Conservation (phyloP, 2,888 invertebrate species). For the Drosophila anomalata region DNA sequence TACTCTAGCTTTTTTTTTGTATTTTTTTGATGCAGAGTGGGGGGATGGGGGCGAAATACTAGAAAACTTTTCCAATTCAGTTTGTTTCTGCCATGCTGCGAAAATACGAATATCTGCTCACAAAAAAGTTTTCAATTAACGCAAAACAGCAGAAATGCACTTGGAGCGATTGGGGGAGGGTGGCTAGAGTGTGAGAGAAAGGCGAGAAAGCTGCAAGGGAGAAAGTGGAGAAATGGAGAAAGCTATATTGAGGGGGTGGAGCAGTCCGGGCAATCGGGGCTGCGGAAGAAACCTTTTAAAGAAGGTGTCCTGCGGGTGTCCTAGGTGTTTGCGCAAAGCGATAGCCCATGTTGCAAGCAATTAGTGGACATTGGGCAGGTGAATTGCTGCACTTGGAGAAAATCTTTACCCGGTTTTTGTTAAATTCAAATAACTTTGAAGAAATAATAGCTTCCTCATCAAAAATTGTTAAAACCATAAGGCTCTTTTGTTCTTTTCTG, state of each 20-base stretch:
- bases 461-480: background rate
- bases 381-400: slow-evolving; percentile 9
- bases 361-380: slow-evolving; percentile 64
- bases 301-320: slow-evolving; percentile 44
- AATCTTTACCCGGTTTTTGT: background rate
- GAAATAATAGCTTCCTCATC: background rate
- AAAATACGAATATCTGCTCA: slow-evolving; percentile 65
- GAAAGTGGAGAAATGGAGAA: background rate
- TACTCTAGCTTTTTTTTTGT: background rate
- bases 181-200: background rate
- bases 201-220: background rate
- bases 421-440: background rate
- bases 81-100: slow-evolving; percentile 51
- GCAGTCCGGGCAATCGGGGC: background rate
- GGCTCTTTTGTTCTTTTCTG: background rate
- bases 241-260: slow-evolving; percentile 6
- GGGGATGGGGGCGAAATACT: slow-evolving; percentile 23
- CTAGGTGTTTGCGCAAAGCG: slow-evolving; percentile 58
- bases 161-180: slow-evolving; percentile 24
- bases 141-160: slow-evolving; percentile 68
- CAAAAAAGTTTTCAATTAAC: slow-evolving; percentile 74
- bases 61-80: slow-evolving; percentile 71
- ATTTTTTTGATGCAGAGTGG: background rate
- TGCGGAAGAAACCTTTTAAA: slow-evolving; percentile 57
- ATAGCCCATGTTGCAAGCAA: slow-evolving; percentile 63